Evolutionary conservation across 2,888 invertebrate genomes (phyloP), one percentile per base, ranked within the genome.

Genomic region (Stenoptilia bipunctidactyla): DNA sequence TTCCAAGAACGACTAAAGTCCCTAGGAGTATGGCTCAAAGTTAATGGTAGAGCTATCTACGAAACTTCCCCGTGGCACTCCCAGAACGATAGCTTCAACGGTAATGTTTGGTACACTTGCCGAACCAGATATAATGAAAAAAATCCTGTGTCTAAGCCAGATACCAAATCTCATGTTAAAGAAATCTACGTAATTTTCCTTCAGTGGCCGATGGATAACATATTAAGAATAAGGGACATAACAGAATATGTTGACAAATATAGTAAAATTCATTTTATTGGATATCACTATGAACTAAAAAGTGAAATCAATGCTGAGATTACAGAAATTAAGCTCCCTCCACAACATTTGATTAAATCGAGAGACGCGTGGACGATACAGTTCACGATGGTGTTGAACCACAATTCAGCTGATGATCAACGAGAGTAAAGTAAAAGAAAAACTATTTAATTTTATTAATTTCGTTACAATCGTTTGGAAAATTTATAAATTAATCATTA

Each of bases 21-120:
- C 49, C 85, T 97, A 51, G 97, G 97, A 1, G 52, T 73, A 13
- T 97, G 97, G 97, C 73, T 97, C 10, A 58, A 70, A 1, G 72
- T 88, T n/a, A 97, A 96, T 56, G 96, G 96, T 0, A 93, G 94
- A 60, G 94, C 94, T 0, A 93, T 97, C 50, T 97, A 95, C 58
- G 77, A 73, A 2, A 88, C 89, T 1, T 85, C 77, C 3, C 94
- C 96, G 0, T 97, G 96, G 95, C 65, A 60, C 1, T 74, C 85
- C 42, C 96, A 96, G 71, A 96, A 95, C 57, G 96, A 95, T 58
- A 89, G 92, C 0, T 38, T 84, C 1, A 57, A 87, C n/a, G 87
- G 88, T 1, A 61, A 86, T 0, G 89, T 93, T 8, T 96, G 96
- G 96, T 95, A 90, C 58, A 90, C 90, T 0, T 61, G 71, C 40